Evolutionary conservation across 2,888 invertebrate genomes (phyloP), one percentile per base, ranked within the genome.

Genomic region (Troilus luridus): DNA sequence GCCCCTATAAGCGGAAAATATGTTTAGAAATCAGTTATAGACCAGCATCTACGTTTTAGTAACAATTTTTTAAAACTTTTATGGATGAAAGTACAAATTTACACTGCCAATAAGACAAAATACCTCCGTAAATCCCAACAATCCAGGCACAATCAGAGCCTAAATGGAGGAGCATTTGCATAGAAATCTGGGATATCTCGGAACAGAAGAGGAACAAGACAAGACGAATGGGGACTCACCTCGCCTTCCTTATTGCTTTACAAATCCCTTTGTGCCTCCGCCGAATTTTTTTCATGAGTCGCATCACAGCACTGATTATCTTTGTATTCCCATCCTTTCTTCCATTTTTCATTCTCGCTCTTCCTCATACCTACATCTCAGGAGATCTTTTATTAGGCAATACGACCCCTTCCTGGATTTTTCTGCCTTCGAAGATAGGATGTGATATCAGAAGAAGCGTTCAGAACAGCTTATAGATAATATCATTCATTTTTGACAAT

Each of bases 311-410:
- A n/a, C 64, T 64, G 64, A 64, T 64, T 64, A 64, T 64, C n/a
- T 64, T 64, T n/a, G 64, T n/a, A n/a, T 64, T 64, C n/a, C 64
- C n/a, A 64, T 64, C 64, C 64, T 64, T 62, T 62, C 62, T 62
- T 64, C n/a, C n/a, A 64, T 64, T n/a, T 64, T 64, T 64, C 64
- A 64, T 64, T n/a, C 10, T 2, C n/a, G n/a, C n/a, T n/a, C 64
- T 41, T 41, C 5, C 64, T n/a, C 64, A n/a, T n/a, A n/a, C 64
- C 64, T n/a, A n/a, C 64, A 64, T n/a, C n/a, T n/a, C n/a, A 5
- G n/a, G 3, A 67, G 67, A 67, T 24, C 11, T 24, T n/a, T 67
- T 67, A 67, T 67, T 67, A 12, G 67, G 24, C 24, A 3, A 3
- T 67, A 67, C 24, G 24, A 67, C 24, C 67, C n/a, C 67, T 67